Evolutionary conservation across 2,888 invertebrate species (phyloP), one percentile per base, ranked within the genome.

Genomic region (Melanostoma mellinum): DNA sequence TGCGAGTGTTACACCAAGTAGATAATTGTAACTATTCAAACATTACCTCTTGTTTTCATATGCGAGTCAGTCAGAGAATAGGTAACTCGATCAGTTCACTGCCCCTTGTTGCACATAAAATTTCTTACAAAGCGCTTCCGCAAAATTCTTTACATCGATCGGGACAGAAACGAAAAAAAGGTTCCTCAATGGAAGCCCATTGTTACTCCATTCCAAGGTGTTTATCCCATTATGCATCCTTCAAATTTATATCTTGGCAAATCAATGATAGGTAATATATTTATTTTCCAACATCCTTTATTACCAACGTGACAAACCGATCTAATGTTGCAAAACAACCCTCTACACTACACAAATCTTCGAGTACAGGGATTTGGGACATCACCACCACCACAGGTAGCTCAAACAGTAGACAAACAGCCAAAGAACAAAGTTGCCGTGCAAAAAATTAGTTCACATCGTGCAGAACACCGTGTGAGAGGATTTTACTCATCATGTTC

Each of bases 201-300:
- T 80, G 85, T 72, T 40, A 50, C 85, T 84, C 80, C 85, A 85
- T 87, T 88, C 85, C 85, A 86, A 88, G 87, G 88, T 88, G 88
- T 88, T 88, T 88, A 88, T 88, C 88, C 87, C 85, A 88, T 88
- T 88, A 88, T 86, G 82, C 86, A 85, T 87, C 87, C 87, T 88
- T 88, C 87, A 87, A 86, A 87, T 87, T 82, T 86, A 85, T 84
- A 84, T 84, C 84, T 84, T 67, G 10, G 63, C 79, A 84, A 84
- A 84, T 84, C 84, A 84, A 79, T 71, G 79, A 84, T 79, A 65
- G 74, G 84, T 84, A 84, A 84, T 84, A 79, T 79, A 84, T 84
- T 84, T 84, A 84, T 84, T 84, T 84, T 74, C 67, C 74, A 79
- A 84, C 84, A 79, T 84, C 74, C 79, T 84, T 84, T 84, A 84